Evolutionary conservation across 1,140 invertebrate species (phyloP).

Genomic region (Pectinophora gossypiella): DNA sequence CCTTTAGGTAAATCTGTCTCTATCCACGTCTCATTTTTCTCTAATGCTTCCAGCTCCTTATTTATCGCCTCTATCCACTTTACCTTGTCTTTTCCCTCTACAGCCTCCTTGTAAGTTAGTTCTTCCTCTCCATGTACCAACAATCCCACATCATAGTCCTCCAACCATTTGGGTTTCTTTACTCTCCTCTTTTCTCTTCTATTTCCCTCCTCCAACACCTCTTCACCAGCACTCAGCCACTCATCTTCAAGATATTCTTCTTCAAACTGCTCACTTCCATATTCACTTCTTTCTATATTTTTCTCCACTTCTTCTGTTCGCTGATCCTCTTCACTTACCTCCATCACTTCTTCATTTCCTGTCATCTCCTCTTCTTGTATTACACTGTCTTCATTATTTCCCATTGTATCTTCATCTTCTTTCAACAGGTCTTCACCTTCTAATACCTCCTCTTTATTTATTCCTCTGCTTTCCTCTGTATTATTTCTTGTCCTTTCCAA

Average conservation of each 20-base stretch:
- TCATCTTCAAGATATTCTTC: too few species aligned
- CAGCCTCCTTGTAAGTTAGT: neutral
- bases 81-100: neutral
- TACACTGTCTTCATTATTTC: too few species aligned
- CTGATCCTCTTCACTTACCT: too few species aligned
- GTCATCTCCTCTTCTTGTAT: neutral
- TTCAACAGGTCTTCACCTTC: too few species aligned
- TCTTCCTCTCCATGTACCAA: neutral
- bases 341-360: neutral
- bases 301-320: neutral
- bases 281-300: neutral
- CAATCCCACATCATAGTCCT: neutral
- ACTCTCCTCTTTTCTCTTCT: too few species aligned
- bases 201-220: too few species aligned
- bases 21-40: slow-evolving; percentile 2
- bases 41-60: slow-evolving; percentile 1
- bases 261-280: too few species aligned
- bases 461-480: too few species aligned
- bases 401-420: too few species aligned
- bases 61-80: slow-evolving; percentile 7
- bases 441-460: too few species aligned
- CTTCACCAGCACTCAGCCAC: too few species aligned
- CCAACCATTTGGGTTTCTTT: too few species aligned
- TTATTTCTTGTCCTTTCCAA: neutral
- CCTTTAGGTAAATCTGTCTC: neutral